Conservation (phyloP, 2,888 invertebrate genomes). For the Chrysolina haemoptera region DNA sequence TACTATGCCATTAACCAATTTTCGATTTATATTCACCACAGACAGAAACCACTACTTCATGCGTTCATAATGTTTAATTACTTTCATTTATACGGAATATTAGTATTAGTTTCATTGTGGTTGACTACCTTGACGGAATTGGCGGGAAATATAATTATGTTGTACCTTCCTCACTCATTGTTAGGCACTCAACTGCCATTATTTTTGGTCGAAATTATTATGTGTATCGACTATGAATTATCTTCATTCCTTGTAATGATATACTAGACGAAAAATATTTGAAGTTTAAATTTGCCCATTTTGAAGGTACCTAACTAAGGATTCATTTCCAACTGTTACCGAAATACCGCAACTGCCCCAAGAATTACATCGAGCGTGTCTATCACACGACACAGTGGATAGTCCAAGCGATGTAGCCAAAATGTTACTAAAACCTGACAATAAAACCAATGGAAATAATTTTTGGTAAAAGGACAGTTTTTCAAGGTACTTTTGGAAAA, state of each 20-base stretch:
- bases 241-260: slow-evolving; percentile 2
- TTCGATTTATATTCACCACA: too few relatives aligned
- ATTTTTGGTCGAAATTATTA: not conserved
- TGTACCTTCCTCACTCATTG: not conserved
- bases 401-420: too few relatives aligned
- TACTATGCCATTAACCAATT: too few relatives aligned
- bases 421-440: too few relatives aligned
- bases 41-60: too few relatives aligned
- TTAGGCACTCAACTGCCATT: not conserved
- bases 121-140: not conserved
- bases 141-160: not conserved
- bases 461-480: too few relatives aligned
- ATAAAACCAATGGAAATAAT: too few relatives aligned
- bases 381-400: slow-evolving; percentile 9
- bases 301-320: not conserved
- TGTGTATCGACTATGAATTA: not conserved
- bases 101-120: too few relatives aligned
- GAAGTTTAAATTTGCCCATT: not conserved
- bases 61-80: too few relatives aligned
- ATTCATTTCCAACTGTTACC: slow-evolving; percentile 7
- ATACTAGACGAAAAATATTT: not conserved
- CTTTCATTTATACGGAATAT: too few relatives aligned
- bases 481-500: too few relatives aligned
- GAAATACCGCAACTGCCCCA: slow-evolving; percentile 7
- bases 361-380: slow-evolving; percentile 8